These are phyloP conservation scores for Cynodonichthys magdalenae DNA, from an alignment of 2,797 vertebrate species.

Conservation along the genomic window DNA sequence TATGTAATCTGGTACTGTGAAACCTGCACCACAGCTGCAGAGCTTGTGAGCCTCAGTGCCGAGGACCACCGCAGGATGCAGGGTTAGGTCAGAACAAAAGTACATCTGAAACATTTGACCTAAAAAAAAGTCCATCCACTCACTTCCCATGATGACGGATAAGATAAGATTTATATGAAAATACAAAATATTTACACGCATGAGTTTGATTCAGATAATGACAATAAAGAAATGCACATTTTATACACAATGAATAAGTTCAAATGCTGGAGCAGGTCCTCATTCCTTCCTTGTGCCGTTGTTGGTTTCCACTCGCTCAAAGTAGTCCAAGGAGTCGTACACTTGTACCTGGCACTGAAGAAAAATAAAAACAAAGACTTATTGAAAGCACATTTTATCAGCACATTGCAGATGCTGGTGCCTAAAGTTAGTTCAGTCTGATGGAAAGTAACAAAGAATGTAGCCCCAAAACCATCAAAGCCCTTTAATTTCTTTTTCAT, in stretches of 20 bases:
- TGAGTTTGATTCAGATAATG: no score
- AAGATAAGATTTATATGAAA: slow-evolving; percentile 32
- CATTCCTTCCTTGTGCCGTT: slow-evolving; percentile 17
- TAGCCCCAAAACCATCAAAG: not conserved
- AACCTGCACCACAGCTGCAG: not conserved
- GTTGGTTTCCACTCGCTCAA: slow-evolving; percentile 46
- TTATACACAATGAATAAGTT: not conserved
- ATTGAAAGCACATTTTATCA: not conserved
- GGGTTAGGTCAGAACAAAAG: not conserved
- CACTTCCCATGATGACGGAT: not conserved
- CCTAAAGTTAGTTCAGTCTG: not conserved
- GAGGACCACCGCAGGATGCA: not conserved
- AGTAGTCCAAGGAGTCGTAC: slow-evolving; percentile 69
- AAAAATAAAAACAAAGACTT: slow-evolving; percentile 1
- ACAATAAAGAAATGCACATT: slow-evolving; percentile 1
- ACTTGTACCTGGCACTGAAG: slow-evolving; percentile 63
- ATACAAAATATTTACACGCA: slow-evolving; percentile 9
- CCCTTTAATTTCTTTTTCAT: not conserved
- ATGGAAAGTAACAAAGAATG: not conserved
- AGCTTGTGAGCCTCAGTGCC: not conserved
- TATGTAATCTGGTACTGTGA: not conserved
- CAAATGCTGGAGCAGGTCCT: not conserved
- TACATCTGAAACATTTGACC: no score
- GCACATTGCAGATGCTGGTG: no score
- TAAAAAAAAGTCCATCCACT: not conserved